Evolutionary conservation across 2,113 vertebrate genomes (phyloP).

Genomic region (Gasterosteus aculeatus): DNA sequence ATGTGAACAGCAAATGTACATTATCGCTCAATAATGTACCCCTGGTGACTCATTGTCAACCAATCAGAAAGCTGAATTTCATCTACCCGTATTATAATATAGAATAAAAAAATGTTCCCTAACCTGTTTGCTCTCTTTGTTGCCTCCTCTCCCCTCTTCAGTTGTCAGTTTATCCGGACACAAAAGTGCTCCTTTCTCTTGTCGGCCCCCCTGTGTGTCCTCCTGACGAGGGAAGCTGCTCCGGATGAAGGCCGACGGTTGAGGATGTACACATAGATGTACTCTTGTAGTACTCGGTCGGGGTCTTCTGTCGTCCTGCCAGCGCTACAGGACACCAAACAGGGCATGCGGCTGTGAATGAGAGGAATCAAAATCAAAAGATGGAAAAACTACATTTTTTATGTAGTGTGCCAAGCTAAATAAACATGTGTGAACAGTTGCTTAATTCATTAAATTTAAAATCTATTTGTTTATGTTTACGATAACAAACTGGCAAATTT

Average conservation of each 20-base stretch:
- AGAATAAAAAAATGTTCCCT: background rate
- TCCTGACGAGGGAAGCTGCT: background rate
- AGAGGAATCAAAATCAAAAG: constrained; percentile 9
- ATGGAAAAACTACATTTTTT: background rate
- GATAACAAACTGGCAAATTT: background rate
- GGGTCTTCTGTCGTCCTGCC: background rate
- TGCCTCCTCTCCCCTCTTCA: background rate
- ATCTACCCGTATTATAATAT: too few species aligned
- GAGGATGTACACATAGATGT: too few species aligned
- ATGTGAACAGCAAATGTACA: too few species aligned
- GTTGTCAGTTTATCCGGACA: background rate
- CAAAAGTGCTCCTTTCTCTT: constrained; percentile 13
- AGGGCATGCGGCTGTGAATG: constrained; percentile 21
- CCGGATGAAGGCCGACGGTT: background rate
- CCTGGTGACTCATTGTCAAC: too few species aligned
- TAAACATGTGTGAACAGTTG: background rate
- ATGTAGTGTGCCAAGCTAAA: background rate
- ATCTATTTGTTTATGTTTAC: background rate
- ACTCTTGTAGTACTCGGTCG: background rate
- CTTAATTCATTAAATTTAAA: constrained; percentile 2
- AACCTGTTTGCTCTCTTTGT: constrained; percentile 45
- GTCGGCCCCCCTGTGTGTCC: constrained; percentile 13
- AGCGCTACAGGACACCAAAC: background rate
- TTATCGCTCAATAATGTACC: too few species aligned
- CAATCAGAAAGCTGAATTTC: too few species aligned